A percentile compares a stretch with the other conserved stretches of the same genome.
phyloP scores from a whole-genome alignment of 1,140 invertebrate species.

The Panulirus ornatus region DNA sequence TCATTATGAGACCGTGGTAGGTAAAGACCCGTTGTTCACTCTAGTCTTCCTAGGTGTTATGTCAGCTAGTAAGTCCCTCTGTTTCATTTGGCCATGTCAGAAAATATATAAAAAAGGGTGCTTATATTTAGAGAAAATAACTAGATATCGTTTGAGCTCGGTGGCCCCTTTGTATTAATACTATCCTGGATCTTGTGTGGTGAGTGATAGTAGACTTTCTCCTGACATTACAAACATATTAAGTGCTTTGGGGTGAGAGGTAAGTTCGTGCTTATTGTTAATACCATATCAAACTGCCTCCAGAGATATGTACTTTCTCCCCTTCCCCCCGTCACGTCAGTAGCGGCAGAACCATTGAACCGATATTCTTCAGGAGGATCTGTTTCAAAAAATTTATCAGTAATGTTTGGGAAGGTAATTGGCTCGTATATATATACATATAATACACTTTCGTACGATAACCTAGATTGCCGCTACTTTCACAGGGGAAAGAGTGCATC shows the following conservation, averaged over 20 bases:
- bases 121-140: slow-evolving; percentile 20
- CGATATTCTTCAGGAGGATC: neutral
- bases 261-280: neutral
- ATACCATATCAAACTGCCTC: neutral
- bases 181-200: neutral
- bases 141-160: neutral
- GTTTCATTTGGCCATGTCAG: slow-evolving; percentile 18
- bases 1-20: slow-evolving; percentile 12
- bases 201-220: neutral
- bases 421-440: neutral
- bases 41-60: slow-evolving; percentile 70
- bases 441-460: neutral
- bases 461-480: neutral
- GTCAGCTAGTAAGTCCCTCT: slow-evolving; percentile 46
- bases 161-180: neutral
- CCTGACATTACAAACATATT: neutral
- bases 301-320: neutral
- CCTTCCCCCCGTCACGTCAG: too few species aligned
- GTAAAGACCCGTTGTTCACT: slow-evolving; percentile 15
- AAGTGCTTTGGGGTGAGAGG: neutral
- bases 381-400: neutral
- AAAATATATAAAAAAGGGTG: slow-evolving; percentile 32
- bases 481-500: slow-evolving; percentile 38
- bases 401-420: neutral
- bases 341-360: neutral